phyloP scores from a whole-genome alignment of 2,113 vertebrate genomes.

The Rhegmatorhina hoffmannsi region DNA sequence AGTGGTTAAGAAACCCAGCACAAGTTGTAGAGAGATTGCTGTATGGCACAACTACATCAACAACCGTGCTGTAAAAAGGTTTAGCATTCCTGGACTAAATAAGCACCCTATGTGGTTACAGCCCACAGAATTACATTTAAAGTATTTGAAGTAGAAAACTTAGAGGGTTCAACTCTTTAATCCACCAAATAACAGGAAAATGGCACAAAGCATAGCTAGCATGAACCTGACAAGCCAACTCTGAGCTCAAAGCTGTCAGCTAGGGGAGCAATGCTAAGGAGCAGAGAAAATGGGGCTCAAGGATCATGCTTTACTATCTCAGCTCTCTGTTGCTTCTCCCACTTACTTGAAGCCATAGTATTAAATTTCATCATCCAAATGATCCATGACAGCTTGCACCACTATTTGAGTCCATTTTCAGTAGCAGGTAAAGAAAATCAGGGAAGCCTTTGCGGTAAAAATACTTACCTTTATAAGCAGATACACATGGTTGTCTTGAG shows the following conservation, averaged over 20 bases:
- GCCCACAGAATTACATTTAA: neutral
- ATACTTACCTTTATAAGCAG: neutral
- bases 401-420: neutral
- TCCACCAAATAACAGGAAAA: neutral
- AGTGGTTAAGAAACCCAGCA: neutral
- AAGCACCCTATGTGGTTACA: neutral
- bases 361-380: neutral
- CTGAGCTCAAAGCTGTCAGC: neutral
- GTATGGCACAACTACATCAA: neutral
- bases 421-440: neutral
- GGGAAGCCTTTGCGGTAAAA: neutral
- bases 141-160: neutral
- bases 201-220: neutral
- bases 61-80: neutral
- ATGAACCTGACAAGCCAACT: neutral
- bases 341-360: neutral
- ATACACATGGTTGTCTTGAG: neutral
- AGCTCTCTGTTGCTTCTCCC: neutral
- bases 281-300: neutral
- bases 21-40: neutral
- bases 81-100: neutral
- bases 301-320: neutral
- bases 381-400: neutral
- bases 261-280: neutral
- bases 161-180: neutral